Base-by-base conservation (phyloP, 2,797 vertebrate species). In the Yasuhikotakia modesta region DNA sequence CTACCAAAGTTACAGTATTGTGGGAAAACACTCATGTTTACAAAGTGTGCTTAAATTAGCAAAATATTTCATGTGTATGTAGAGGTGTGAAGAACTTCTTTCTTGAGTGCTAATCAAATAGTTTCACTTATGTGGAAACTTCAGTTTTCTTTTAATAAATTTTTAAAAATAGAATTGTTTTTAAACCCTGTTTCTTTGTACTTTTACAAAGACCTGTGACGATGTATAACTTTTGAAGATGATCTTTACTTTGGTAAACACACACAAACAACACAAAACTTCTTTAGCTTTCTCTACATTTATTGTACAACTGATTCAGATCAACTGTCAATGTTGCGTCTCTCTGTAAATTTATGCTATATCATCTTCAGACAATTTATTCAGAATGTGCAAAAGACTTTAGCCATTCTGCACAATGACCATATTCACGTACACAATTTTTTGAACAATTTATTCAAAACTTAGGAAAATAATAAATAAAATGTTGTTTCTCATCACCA, bases 261-360 rank as follows among this genome's bases (percentile, higher is more conserved):
- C 30, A 77, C 65, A 30, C 11, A 32, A 19, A 57, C 70, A 68
- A 32, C 70, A 35, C n/a, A 80, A 39, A 2, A 11, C 24, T 14
- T 0, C 53, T 76, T 92, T 89, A 91, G 92, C 93, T 86, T 94
- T 90, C 93, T 93, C 95, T 95, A 95, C 93, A 94, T 97, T 97
- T 97, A 96, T 96, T 97, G 94, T 94, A 95, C 94, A 96, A 93
- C 92, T 93, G 89, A 91, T 91, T 93, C 88, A 86, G 91, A 92
- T 89, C 93, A 89, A 88, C 91, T 89, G 92, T 85, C 86, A 85
- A 91, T 85, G 87, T 92, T 92, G 90, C 89, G 88, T 93, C 71
- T 81, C 88, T 89, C 89, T 92, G 86, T 88, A 88, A 86, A 85
- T 90, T 89, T 92, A 92, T 91, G 92, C 93, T 93, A 91, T 83